Base-by-base conservation (phyloP, 2,888 invertebrate genomes). In the Hypsopygia costalis region DNA sequence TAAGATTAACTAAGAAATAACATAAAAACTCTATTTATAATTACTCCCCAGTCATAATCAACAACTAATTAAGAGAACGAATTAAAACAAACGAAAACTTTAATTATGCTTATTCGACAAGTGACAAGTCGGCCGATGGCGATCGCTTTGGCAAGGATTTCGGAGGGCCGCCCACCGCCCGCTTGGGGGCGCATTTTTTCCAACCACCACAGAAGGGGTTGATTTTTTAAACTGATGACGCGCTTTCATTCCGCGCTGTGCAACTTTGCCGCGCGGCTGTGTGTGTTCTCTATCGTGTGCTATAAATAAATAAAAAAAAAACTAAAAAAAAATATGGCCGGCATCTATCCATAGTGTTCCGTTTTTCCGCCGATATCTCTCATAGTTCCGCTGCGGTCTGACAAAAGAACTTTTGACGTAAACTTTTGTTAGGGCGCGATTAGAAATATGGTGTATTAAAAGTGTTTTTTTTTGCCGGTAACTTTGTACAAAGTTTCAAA, bases 151-250 rank as follows among this genome's bases (percentile, higher is more conserved):
- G 85, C 83, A 82, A 85, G 88, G 85, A 85, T 85, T 86, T 82
- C 76, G 85, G 81, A 63, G 77, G 72, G 62, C 75, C 82, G 66
- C 81, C 83, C 85, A 69, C 79, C 78, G 53, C 72, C 80, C 77
- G 58, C 34, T 47, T 57, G 76, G 78, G 78, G 75, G 76, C 75
- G 78, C 68, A 73, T 80, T 86, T 87, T 87, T 88, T 83, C 76
- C 80, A 72, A 70, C 82, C 82, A 76, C 82, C 86, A 78, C 77
- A 72, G 63, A 89, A 85, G 87, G 89, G 87, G 88, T 89, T 89
- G 89, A 89, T 89, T 89, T 89, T 89, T 89, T 89, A 89, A 89
- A 89, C 88, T 88, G 89, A 89, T 89, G 89, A 89, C 89, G 89
- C 88, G 89, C 88, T 87, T 88, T 85, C 89, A 89, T 89, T 89